Evolutionary conservation across 2,888 invertebrate species (phyloP).

Genomic region (Diarsia brunnea): DNA sequence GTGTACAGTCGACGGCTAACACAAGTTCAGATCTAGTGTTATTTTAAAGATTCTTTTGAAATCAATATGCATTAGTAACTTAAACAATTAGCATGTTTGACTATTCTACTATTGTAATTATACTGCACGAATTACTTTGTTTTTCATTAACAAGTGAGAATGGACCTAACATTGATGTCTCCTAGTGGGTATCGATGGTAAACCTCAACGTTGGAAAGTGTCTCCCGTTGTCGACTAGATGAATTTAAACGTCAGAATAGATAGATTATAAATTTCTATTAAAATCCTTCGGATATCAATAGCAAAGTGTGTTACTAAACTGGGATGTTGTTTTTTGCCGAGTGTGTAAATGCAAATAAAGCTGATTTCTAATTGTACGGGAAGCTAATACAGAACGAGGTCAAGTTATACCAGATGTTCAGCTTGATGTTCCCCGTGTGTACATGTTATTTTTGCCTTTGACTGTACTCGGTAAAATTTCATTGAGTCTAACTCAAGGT

Average conservation of each 20-base stretch:
- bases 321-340: background rate
- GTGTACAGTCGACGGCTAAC: background rate
- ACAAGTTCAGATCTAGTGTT: background rate
- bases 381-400: too few species aligned
- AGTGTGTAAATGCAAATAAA: too few species aligned
- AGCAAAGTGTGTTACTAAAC: background rate
- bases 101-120: background rate
- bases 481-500: slow-evolving; percentile 37
- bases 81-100: background rate
- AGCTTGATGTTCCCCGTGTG: too few species aligned
- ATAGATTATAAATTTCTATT: background rate
- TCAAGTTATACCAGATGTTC: too few species aligned
- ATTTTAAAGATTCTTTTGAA: background rate
- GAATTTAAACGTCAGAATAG: background rate
- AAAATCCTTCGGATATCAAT: background rate
- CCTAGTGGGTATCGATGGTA: background rate
- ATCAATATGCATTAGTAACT: too few species aligned
- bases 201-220: background rate
- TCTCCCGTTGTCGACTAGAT: background rate
- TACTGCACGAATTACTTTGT: background rate
- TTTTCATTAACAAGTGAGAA: too few species aligned
- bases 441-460: background rate
- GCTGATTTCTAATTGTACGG: too few species aligned
- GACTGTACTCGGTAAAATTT: slow-evolving; percentile 43
- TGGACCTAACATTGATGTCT: background rate